Evolutionary conservation across 2,888 invertebrate species (phyloP).

Genomic region (Eupithecia subfuscata): DNA sequence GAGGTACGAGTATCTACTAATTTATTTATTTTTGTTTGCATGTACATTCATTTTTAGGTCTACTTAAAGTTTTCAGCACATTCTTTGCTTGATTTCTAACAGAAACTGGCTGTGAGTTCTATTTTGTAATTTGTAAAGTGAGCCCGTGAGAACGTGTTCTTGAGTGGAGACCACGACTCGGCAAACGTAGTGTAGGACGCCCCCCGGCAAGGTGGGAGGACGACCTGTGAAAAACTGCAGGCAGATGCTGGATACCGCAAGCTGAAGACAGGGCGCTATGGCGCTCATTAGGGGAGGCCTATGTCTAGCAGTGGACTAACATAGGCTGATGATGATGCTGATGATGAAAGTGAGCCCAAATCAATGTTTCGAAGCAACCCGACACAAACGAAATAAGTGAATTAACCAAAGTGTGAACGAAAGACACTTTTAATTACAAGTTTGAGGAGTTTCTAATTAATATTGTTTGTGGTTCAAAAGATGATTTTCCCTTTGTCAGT

Average conservation of each 20-base stretch:
- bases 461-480: constrained; percentile 34
- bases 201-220: no score
- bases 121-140: background rate
- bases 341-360: background rate
- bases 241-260: no score
- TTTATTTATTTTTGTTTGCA: no score
- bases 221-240: no score
- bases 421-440: constrained; percentile 22
- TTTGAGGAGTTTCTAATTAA: constrained; percentile 40
- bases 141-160: no score
- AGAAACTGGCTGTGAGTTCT: background rate
- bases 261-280: no score
- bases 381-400: constrained; percentile 11
- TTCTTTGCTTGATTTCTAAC: background rate
- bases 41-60: no score
- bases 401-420: constrained; percentile 18
- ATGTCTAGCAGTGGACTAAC: no score
- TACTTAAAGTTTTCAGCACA: background rate
- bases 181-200: no score
- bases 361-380: background rate
- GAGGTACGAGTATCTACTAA: background rate
- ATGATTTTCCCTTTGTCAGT: constrained; percentile 33
- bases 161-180: no score
- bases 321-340: no score
- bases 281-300: no score